These are phyloP conservation scores for Hystrix cristata DNA, from an alignment of 2,113 vertebrate species.

Conservation along the genomic window DNA sequence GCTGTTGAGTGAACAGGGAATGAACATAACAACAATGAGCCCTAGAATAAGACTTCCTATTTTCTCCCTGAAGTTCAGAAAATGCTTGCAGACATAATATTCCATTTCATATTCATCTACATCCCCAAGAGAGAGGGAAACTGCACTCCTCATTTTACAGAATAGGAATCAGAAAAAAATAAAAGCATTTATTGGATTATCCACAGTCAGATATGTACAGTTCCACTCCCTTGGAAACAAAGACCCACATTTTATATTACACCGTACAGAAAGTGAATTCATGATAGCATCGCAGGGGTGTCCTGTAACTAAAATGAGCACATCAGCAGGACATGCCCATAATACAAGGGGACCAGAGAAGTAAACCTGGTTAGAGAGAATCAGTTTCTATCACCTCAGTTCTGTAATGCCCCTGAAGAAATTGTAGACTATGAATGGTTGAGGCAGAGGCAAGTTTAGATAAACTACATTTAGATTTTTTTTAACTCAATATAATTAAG, in stretches of 20 bases:
- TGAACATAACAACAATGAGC: neutral
- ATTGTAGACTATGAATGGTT: neutral
- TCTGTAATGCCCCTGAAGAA: neutral
- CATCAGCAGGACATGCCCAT: neutral
- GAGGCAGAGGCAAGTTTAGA: neutral
- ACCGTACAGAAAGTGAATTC: neutral
- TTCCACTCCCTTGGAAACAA: neutral
- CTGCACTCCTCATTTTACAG: neutral
- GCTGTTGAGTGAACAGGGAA: neutral
- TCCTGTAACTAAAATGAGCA: neutral
- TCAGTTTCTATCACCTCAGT: neutral
- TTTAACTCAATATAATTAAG: neutral
- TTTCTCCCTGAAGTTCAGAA: neutral
- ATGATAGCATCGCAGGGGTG: neutral
- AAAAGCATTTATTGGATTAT: conserved; percentile 44
- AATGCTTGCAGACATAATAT: neutral
- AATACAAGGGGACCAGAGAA: neutral
- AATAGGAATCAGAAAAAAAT: conserved; percentile 53
- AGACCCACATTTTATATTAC: neutral
- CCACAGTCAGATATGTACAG: neutral
- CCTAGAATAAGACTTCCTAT: neutral
- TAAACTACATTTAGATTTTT: neutral
- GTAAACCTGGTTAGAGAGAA: neutral
- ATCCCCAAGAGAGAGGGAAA: neutral
- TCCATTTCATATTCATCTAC: neutral